Percentiles rank a stretch among this genome's conserved stretches.
These are phyloP conservation scores for Coleophora flavipennella DNA, from an alignment of 2,888 invertebrate genomes.

Conservation along the genomic window DNA sequence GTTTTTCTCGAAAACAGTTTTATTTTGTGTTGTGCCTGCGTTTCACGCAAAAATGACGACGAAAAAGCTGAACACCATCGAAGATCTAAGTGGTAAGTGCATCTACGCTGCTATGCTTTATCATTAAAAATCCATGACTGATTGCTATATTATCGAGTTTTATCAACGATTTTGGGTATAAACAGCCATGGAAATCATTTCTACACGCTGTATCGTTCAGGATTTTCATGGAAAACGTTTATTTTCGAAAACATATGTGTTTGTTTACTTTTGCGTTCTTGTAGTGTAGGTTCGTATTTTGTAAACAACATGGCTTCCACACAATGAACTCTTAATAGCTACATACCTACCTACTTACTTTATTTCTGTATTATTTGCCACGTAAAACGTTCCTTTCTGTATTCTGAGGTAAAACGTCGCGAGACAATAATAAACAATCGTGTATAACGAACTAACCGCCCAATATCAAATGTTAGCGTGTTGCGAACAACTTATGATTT, in stretches of 20 bases:
- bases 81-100: constrained; percentile 64
- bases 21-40: constrained; percentile 23
- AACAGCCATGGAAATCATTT: constrained; percentile 14
- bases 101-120: constrained; percentile 27
- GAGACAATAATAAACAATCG: no score
- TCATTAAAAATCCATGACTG: constrained; percentile 36
- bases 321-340: no score
- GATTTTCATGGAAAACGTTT: constrained; percentile 20
- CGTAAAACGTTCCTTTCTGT: no score
- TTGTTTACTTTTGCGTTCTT: constrained; percentile 24
- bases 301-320: no score
- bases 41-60: constrained; percentile 46
- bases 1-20: constrained; percentile 16
- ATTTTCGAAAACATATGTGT: constrained; percentile 22
- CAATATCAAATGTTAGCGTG: not conserved
- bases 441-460: no score
- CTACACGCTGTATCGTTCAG: constrained; percentile 6
- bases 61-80: constrained; percentile 61
- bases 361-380: no score
- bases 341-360: no score
- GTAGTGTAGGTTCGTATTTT: not conserved
- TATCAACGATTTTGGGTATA: constrained; percentile 21
- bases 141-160: constrained; percentile 29
- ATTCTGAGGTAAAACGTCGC: no score
- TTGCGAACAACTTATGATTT: constrained; percentile 19